A percentile compares a stretch with the other conserved stretches of the same genome.
phyloP scores from a whole-genome alignment of 2,888 invertebrate genomes.

The Corbicula japonica region DNA sequence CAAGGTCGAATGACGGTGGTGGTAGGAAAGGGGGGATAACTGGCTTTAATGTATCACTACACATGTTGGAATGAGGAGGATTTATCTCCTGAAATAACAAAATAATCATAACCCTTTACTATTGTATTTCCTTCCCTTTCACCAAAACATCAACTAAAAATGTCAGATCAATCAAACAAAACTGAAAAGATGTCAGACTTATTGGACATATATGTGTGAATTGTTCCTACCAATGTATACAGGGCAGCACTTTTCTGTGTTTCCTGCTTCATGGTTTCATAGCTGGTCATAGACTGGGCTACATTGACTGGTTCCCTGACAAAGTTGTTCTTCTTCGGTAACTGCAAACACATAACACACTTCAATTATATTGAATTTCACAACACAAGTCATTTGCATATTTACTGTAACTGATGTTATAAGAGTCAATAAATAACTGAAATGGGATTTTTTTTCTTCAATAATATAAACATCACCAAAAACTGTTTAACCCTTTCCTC shows the following conservation, averaged over 20 bases:
- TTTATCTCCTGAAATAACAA: constrained; percentile 79
- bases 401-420: too few species aligned
- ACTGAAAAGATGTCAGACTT: not conserved
- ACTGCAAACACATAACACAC: constrained; percentile 57
- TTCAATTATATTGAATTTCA: too few species aligned
- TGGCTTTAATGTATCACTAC: constrained; percentile 83
- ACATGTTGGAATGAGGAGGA: constrained; percentile 77
- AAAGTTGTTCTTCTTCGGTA: constrained; percentile 69
- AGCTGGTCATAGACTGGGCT: constrained; percentile 76
- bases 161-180: not conserved
- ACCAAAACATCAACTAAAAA: too few species aligned
- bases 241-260: constrained; percentile 82
- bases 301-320: constrained; percentile 64
- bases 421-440: too few species aligned
- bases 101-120: not conserved
- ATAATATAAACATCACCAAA: too few species aligned
- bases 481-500: too few species aligned
- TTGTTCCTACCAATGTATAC: constrained; percentile 79
- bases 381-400: too few species aligned
- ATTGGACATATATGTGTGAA: too few species aligned
- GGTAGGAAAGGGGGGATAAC: constrained; percentile 85
- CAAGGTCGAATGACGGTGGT: constrained; percentile 82
- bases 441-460: too few species aligned
- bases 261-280: constrained; percentile 82
- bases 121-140: not conserved